Evolutionary conservation across 1,140 invertebrate genomes (phyloP).

Genomic region (Hypsibius dujardini): DNA sequence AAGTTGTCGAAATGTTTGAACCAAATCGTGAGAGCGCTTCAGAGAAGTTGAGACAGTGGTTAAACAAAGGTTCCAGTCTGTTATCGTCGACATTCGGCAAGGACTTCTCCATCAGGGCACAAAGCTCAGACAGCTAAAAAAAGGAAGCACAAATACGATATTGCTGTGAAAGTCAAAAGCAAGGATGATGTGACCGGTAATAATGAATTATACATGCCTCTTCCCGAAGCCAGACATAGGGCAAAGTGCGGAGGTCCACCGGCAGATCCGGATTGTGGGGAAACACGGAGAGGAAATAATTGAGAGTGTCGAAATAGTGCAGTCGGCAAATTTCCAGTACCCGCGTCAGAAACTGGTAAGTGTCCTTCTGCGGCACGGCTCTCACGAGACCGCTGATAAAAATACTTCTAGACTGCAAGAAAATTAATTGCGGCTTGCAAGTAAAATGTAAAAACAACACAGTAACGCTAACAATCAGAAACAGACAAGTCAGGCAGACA

Average conservation of each 20-base stretch:
- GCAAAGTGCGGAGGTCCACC: background rate
- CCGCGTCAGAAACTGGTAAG: background rate
- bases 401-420: background rate
- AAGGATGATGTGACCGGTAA: background rate
- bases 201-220: background rate
- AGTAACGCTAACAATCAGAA: too few species aligned
- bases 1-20: slow-evolving; percentile 53
- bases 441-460: too few species aligned
- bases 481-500: too few species aligned
- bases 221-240: background rate
- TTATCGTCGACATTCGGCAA: background rate
- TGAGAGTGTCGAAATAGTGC: slow-evolving; percentile 13
- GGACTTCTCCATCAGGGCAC: background rate
- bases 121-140: slow-evolving; percentile 9
- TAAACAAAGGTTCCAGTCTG: background rate
- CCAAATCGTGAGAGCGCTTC: slow-evolving; percentile 52
- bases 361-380: slow-evolving; percentile 1
- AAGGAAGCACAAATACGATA: background rate
- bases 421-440: background rate
- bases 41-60: slow-evolving; percentile 29
- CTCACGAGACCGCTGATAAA: background rate
- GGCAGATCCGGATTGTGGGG: background rate
- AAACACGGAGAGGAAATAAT: slow-evolving; percentile 1
- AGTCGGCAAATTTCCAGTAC: slow-evolving; percentile 13
- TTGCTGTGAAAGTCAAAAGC: background rate